phyloP scores from a whole-genome alignment of 2,797 vertebrate species.

The Myotis myotis region DNA sequence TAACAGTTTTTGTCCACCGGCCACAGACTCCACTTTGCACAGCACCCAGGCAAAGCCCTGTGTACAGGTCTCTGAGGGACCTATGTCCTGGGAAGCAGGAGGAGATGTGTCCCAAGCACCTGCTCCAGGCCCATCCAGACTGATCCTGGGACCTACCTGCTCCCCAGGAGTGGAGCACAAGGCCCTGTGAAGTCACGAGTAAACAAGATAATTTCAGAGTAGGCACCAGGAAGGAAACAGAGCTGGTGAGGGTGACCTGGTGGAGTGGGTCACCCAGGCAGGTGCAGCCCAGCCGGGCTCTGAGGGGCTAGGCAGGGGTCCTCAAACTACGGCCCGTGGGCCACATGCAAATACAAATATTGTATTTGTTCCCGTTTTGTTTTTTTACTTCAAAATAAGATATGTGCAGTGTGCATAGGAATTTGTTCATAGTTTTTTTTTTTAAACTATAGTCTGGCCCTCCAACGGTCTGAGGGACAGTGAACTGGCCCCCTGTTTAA shows the following conservation, averaged over 20 bases:
- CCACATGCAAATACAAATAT: too few relatives aligned
- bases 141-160: fast-evolving
- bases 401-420: too few relatives aligned
- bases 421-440: too few relatives aligned
- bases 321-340: too few relatives aligned
- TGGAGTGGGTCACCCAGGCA: not conserved
- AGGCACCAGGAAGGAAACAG: not conserved
- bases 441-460: too few relatives aligned
- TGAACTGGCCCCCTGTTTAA: too few relatives aligned
- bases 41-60: fast-evolving
- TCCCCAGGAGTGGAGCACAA: too few relatives aligned
- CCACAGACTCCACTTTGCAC: not conserved
- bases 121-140: not conserved
- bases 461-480: too few relatives aligned
- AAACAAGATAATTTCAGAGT: fast-evolving
- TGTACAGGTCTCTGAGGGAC: not conserved
- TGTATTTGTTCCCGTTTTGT: too few relatives aligned
- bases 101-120: not conserved
- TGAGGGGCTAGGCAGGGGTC: not conserved
- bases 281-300: not conserved
- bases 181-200: not conserved
- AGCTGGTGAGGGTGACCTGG: not conserved
- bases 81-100: fast-evolving
- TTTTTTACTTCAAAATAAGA: too few relatives aligned
- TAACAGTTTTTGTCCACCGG: fast-evolving